phyloP scores from a whole-genome alignment of 2,888 invertebrate species.

The Villa cingulata region DNA sequence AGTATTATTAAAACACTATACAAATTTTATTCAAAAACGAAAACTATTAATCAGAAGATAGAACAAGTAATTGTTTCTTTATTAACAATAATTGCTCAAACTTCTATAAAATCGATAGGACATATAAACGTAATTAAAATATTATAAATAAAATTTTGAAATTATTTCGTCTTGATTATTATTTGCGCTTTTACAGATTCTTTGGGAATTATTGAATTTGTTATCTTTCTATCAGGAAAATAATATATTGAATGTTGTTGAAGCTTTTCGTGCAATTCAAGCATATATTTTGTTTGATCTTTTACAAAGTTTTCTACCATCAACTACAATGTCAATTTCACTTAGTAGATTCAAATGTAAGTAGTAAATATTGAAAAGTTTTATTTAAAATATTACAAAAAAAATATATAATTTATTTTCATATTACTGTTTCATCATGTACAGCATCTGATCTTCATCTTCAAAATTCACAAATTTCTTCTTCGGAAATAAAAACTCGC shows the following conservation, averaged over 20 bases:
- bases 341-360: constrained; percentile 20
- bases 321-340: neutral
- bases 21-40: constrained; percentile 19
- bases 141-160: neutral
- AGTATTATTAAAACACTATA: constrained; percentile 28
- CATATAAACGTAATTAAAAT: constrained; percentile 28
- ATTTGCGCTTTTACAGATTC: constrained; percentile 18
- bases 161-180: neutral
- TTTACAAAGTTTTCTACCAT: constrained; percentile 19
- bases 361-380: neutral
- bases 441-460: constrained; percentile 9
- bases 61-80: constrained; percentile 27
- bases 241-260: constrained; percentile 23
- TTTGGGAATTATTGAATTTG: constrained; percentile 34
- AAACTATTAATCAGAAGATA: constrained; percentile 16
- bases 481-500: constrained; percentile 28
- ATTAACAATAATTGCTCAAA: constrained; percentile 25
- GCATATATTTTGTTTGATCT: constrained; percentile 28
- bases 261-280: constrained; percentile 28
- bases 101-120: constrained; percentile 28
- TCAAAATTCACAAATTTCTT: constrained; percentile 22
- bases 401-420: neutral
- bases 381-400: neutral
- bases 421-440: neutral
- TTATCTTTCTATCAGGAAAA: constrained; percentile 29